Evolutionary conservation across 53 echinoderm and acorn worm genomes (phyloP).

Genomic region (Mesocentrotus franciscanus): DNA sequence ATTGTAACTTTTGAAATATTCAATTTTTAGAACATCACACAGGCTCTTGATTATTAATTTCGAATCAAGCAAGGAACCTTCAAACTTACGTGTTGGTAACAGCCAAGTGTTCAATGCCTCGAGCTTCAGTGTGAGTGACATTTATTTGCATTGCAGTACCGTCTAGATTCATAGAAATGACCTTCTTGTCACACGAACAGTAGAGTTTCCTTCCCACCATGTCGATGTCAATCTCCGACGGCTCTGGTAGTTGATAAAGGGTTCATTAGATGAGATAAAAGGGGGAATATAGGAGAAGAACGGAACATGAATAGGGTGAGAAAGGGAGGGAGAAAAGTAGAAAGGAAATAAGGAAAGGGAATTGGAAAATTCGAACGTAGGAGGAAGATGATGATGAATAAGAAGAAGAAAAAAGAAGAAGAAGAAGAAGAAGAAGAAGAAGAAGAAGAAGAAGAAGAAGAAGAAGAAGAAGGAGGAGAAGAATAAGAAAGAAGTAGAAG

Average conservation of each 20-base stretch:
- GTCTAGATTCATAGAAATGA: conserved; percentile 3
- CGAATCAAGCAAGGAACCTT: background rate
- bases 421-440: background rate
- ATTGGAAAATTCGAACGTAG: background rate
- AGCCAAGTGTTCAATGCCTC: background rate
- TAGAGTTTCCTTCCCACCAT: background rate
- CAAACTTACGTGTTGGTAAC: background rate
- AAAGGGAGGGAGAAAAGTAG: too few species aligned
- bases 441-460: too few species aligned
- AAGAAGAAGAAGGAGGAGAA: too few species aligned
- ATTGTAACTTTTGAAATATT: too few species aligned
- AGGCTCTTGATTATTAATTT: background rate
- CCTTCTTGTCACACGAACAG: background rate
- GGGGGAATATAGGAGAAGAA: too few species aligned
- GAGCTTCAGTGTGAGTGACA: background rate
- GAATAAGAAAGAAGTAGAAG: too few species aligned
- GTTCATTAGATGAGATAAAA: too few species aligned
- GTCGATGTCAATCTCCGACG: background rate
- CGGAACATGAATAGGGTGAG: too few species aligned
- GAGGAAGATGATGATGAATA: background rate
- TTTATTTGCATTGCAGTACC: background rate
- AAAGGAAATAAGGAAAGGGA: too few species aligned
- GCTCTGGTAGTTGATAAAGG: background rate
- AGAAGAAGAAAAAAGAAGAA: background rate
- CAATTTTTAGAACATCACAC: too few species aligned